Evolutionary conservation across 2,797 vertebrate genomes (phyloP).

Genomic region (Hippoglossus hippoglossus): DNA sequence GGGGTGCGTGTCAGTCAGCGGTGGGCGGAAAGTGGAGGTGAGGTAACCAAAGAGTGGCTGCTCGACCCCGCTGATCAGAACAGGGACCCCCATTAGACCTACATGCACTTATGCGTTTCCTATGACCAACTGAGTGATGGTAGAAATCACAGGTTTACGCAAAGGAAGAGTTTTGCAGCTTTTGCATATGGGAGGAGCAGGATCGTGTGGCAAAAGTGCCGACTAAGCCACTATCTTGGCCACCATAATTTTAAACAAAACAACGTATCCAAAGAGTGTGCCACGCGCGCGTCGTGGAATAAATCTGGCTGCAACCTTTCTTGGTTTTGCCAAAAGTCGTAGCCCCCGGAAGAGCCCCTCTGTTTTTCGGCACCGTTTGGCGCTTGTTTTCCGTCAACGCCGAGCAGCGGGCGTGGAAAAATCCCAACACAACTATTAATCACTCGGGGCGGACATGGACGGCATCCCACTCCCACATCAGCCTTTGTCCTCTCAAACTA

Average conservation of each 20-base stretch:
- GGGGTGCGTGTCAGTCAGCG: slow-evolving; percentile 77
- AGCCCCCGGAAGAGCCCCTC: slow-evolving; percentile 62
- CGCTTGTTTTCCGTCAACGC: slow-evolving; percentile 83
- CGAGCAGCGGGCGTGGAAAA: slow-evolving; percentile 82
- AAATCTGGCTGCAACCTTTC: slow-evolving; percentile 3
- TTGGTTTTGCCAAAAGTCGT: slow-evolving; percentile 27
- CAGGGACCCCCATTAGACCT: slow-evolving; percentile 82
- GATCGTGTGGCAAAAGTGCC: background rate
- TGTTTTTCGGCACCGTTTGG: slow-evolving; percentile 74
- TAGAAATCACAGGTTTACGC: slow-evolving; percentile 81
- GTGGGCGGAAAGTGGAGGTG: slow-evolving; percentile 78
- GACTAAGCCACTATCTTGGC: background rate
- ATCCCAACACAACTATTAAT: slow-evolving; percentile 87
- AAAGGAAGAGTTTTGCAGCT: slow-evolving; percentile 26
- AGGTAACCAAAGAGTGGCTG: slow-evolving; percentile 72
- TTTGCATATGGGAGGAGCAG: slow-evolving; percentile 3
- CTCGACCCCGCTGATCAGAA: slow-evolving; percentile 81
- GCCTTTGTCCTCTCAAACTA: slow-evolving; percentile 80
- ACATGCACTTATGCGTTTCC: slow-evolving; percentile 81
- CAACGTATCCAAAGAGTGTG: background rate
- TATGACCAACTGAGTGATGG: slow-evolving; percentile 82
- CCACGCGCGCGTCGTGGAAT: background rate
- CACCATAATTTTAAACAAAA: slow-evolving; percentile 7
- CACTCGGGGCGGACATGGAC: slow-evolving; percentile 84
- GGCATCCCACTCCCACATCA: slow-evolving; percentile 83